Evolutionary conservation across 2,113 vertebrate genomes (phyloP), one percentile per base, ranked within the genome.

Genomic region (Poeciliopsis occidentalis): DNA sequence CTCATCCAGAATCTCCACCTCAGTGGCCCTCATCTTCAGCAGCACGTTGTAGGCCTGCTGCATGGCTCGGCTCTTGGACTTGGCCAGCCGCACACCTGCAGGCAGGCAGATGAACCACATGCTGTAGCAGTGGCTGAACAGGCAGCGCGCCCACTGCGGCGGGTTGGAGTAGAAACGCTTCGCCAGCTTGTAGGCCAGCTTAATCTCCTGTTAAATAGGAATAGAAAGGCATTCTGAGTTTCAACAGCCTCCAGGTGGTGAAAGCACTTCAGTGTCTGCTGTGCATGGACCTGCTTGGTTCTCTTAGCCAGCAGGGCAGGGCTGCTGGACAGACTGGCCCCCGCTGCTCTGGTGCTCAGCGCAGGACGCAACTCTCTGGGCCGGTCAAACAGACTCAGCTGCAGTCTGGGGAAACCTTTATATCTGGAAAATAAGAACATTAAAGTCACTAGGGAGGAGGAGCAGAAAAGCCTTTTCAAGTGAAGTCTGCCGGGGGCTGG

Each of bases 81-180:
- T 96, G 72, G 96, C 95, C 81, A 96, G 87, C 64, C 94, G 93
- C 73, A 97, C 94, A 22, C 94, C 95, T 5, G 96, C 96, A 19
- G 98, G 98, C 86, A 99, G 94, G 92, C 97, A 99, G 92, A 99
- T 97, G 92, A 99, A 99, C 98, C 98, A 99, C 6, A 99, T 89
- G 85, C 97, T 99, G 87, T 98, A 98, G 92, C 97, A 97, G 69
- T 99, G 97, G 81, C 98, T 98, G 89, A 96, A 96, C 47, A 99
- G 95, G 88, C 96, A 99, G 67, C 96, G 97, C 13, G 97, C 97
- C 98, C 98, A 99, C 39, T 95, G 95, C 3, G 92, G 94, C 7
- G 96, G 96, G 87, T 95, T 96, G 74, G 95, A 82, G 0, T 96
- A 96, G 88, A 91, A 98, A 54, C 94, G 95, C 92, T 95, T 97